Evolutionary conservation across 1,140 invertebrate genomes (phyloP), one percentile per base, ranked within the genome.

Genomic region (Diorhabda sublineata): DNA sequence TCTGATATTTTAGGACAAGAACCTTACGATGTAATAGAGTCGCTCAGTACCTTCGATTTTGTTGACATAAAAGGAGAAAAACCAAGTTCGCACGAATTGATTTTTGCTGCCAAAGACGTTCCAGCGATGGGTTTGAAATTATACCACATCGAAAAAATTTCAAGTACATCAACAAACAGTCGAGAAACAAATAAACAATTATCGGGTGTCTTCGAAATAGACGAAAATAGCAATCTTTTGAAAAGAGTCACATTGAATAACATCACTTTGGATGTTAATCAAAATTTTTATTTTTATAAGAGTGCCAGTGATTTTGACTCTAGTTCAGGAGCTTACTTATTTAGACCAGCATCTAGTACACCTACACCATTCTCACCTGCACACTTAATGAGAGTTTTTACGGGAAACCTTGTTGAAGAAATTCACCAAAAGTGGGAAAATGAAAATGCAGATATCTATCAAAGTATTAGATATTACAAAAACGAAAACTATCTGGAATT

Each of bases 321-420:
- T 4, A 4, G 90, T 0, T 92, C 91, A 0, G 94, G 94, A 1
- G 93, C 94, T 0, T 96, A 96, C 74, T 90, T 94, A 58, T 96
- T 97, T 80, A 84, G 93, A 52, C 93, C 94, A 4, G 58, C 45
- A 26, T 41, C 57, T 2, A 42, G 8, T 9, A 56, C 7, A 6
- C 52, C 64, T 9, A 5, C 8, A 52, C 6, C 6, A 2, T n/a
- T 52, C n/a, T 74, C 56, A 3, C 74, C 68, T 42, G 58, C 73
- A 6, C 45, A 60, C 9, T 66, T 59, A 8, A 45, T 59, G 8
- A 42, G 63, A 43, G 64, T 69, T 52, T 44, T 65, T n/a, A 57
- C n/a, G n/a, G 59, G 72, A 66, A 72, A 74, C 5, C 75, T 88
- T 3, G 85, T 91, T 0, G 80, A 84, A 66, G 91, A 93, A 82